These are phyloP conservation scores for Heliothis peltigera DNA, from an alignment of 2,888 invertebrate species.

Conservation along the genomic window DNA sequence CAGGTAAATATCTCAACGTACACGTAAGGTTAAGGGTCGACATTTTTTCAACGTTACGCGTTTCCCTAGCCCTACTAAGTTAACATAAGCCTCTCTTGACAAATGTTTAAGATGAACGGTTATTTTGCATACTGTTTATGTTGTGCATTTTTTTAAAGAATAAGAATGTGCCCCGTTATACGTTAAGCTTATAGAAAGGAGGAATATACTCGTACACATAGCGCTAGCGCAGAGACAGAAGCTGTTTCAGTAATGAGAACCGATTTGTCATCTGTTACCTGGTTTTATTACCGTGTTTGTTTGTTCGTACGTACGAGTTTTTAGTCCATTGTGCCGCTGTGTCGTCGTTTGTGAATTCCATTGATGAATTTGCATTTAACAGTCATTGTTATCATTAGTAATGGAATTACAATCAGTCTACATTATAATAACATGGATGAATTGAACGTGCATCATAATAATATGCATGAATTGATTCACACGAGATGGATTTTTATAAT, in stretches of 20 bases:
- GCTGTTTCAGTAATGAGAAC: slow-evolving; percentile 70
- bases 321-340: slow-evolving; percentile 17
- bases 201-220: slow-evolving; percentile 69
- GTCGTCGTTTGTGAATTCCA: slow-evolving; percentile 4
- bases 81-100: slow-evolving; percentile 87
- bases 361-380: slow-evolving; percentile 31
- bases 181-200: slow-evolving; percentile 72
- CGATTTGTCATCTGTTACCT: slow-evolving; percentile 66
- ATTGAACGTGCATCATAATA: neutral
- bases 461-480: neutral
- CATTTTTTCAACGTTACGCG: slow-evolving; percentile 78
- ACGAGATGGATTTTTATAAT: neutral
- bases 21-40: slow-evolving; percentile 71
- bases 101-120: slow-evolving; percentile 89
- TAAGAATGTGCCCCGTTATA: slow-evolving; percentile 72
- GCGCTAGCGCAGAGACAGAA: slow-evolving; percentile 65
- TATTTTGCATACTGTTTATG: slow-evolving; percentile 86
- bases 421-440: neutral
- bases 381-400: slow-evolving; percentile 14
- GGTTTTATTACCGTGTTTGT: slow-evolving; percentile 58
- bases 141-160: slow-evolving; percentile 75
- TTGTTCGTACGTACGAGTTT: slow-evolving; percentile 44
- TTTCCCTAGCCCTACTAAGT: slow-evolving; percentile 84
- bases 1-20: slow-evolving; percentile 75
- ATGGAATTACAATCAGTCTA: slow-evolving; percentile 12